Base-by-base conservation (phyloP, 2,797 vertebrate genomes). In the Coracias cyanogaster region DNA sequence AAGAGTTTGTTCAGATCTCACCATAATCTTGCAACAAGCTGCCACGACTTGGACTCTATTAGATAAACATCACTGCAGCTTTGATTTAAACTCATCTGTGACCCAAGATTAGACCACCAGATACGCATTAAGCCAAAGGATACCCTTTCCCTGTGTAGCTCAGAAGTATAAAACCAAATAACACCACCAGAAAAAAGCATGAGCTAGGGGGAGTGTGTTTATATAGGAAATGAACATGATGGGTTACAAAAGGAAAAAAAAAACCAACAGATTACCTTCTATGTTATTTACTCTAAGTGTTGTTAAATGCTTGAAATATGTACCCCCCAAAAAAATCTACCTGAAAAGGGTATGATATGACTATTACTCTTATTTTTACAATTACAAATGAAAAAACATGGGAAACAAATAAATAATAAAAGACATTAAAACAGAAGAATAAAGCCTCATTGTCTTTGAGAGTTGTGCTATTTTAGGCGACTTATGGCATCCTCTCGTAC, bases 31-130 rank as follows among this genome's bases (percentile, higher is more conserved):
- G 76, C 86, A 87, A 49, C n/a, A 83, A 67, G 65, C 70, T 87
- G 60, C 74, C 81, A 92, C 80, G 35, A 29, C 86, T 85, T 77
- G 52, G 31, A 72, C 79, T 93, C 94, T 88, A 57, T 79, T 91
- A 92, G 85, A 65, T 54, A 90, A 96, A 49, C 51, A 93, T 62
- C 77, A 51, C 82, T 67, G 76, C 89, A 86, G 67, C 33, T 74
- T 86, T 91, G 69, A 96, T 88, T 96, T 96, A 94, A 92, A 77
- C 18, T 84, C 93, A 95, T 81, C 58, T 88, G n/a, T 14, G n/a
- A 82, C 79, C 70, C 65, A 52, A 69, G 81, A 91, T 95, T 61
- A 96, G 84, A 74, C 64, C 69, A 83, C 54, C 65, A 87, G 78
- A 93, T 72, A 93, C 95, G 72, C 20, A 58, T 82, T 86, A 95